These are phyloP conservation scores for Patiria miniata DNA, from an alignment of 35 echinoderm and acorn worm genomes.

Conservation along the genomic window DNA sequence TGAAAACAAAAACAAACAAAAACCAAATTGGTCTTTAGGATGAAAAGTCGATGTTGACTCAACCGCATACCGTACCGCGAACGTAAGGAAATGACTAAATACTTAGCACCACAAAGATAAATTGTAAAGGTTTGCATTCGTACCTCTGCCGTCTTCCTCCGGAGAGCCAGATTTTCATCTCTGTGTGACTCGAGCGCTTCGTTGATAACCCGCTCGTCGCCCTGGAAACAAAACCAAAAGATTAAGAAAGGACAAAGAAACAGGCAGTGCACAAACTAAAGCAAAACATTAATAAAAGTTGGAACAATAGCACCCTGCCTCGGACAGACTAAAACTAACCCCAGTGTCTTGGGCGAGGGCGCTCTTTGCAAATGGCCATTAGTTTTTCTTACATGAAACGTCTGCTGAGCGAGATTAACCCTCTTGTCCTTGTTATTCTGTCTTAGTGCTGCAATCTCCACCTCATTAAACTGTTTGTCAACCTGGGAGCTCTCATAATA, in stretches of 20 bases:
- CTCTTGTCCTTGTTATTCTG: conserved; percentile 77
- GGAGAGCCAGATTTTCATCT: conserved; percentile 74
- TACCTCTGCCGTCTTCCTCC: conserved; percentile 95
- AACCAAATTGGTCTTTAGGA: no score
- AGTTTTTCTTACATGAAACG: conserved; percentile 66
- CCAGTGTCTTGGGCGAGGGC: neutral
- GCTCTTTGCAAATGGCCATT: neutral
- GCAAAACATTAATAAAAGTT: neutral
- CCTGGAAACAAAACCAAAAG: conserved; percentile 19
- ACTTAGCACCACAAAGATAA: neutral
- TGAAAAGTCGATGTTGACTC: neutral
- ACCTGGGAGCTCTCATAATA: conserved; percentile 96
- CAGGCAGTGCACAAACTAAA: neutral
- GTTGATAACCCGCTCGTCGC: conserved; percentile 84
- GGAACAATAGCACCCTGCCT: neutral
- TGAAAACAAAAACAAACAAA: conserved; percentile 9
- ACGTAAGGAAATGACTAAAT: neutral
- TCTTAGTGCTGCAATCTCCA: conserved; percentile 58
- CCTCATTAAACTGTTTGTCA: conserved; percentile 72
- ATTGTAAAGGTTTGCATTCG: neutral
- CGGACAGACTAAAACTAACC: neutral
- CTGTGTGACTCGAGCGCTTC: conserved; percentile 53
- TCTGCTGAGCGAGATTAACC: conserved; percentile 75
- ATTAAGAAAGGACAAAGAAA: neutral
- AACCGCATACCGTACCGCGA: neutral